Evolutionary conservation across 2,113 vertebrate species (phyloP).

Genomic region (Sturnira hondurensis): DNA sequence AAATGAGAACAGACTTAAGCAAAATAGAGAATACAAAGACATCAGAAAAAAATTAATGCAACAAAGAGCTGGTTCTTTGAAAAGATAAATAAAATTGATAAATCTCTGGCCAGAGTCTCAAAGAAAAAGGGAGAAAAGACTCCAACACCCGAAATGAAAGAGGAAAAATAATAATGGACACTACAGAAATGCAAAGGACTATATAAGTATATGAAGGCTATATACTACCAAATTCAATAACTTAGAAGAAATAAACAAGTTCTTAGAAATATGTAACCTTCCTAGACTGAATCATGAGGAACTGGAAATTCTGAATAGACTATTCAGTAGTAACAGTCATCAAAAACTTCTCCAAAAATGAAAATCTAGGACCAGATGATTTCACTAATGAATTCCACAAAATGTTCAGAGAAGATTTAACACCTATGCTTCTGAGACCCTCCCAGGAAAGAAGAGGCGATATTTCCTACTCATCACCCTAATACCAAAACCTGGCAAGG

Average conservation of each 20-base stretch:
- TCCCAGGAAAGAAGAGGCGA: not conserved
- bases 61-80: not conserved
- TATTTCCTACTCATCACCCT: not conserved
- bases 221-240: not conserved
- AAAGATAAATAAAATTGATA: not conserved
- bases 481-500: not conserved
- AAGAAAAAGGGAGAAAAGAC: not conserved
- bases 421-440: not conserved
- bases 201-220: not conserved
- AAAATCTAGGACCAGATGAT: not conserved
- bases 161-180: not conserved
- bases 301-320: not conserved
- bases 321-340: not conserved
- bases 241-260: not conserved
- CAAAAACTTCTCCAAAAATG: not conserved
- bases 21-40: not conserved
- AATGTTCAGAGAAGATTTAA: not conserved
- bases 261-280: not conserved
- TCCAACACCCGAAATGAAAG: not conserved
- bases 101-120: not conserved
- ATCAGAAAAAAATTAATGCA: not conserved
- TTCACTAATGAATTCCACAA: not conserved
- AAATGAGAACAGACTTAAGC: not conserved
- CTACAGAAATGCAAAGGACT: not conserved
- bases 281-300: not conserved